Evolutionary conservation across 2,797 vertebrate genomes (phyloP).

Genomic region (Liasis olivaceus): DNA sequence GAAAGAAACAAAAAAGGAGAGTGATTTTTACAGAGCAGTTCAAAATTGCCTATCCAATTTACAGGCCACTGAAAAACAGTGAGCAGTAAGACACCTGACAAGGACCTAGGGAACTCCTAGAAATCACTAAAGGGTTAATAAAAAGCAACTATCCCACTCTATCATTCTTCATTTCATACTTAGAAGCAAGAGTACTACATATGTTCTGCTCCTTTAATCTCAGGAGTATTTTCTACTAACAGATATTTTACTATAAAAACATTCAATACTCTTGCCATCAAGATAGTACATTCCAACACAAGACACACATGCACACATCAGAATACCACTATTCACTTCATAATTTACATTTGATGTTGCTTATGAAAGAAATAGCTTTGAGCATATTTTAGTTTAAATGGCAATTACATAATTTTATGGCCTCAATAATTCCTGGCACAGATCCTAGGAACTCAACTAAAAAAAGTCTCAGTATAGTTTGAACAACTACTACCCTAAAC

Average conservation of each 20-base stretch:
- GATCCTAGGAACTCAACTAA: not conserved
- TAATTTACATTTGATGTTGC: not conserved
- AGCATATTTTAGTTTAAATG: not conserved
- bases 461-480: not conserved
- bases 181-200: not conserved
- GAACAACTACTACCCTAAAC: not conserved
- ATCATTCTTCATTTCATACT: not conserved
- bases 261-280: not conserved
- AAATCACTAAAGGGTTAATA: not conserved
- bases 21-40: not conserved
- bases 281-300: not conserved
- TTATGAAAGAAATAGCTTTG: constrained; percentile 8
- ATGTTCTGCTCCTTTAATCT: not conserved
- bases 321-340: not conserved
- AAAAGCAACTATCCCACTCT: not conserved
- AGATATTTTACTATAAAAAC: not conserved
- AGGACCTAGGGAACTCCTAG: not conserved
- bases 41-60: not conserved
- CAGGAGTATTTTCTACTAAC: not conserved
- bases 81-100: not conserved
- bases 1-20: not conserved
- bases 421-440: not conserved
- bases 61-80: not conserved
- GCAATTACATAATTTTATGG: not conserved
- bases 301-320: not conserved